phyloP scores from a whole-genome alignment of 2,888 invertebrate genomes.

The Chouioia cunea region DNA sequence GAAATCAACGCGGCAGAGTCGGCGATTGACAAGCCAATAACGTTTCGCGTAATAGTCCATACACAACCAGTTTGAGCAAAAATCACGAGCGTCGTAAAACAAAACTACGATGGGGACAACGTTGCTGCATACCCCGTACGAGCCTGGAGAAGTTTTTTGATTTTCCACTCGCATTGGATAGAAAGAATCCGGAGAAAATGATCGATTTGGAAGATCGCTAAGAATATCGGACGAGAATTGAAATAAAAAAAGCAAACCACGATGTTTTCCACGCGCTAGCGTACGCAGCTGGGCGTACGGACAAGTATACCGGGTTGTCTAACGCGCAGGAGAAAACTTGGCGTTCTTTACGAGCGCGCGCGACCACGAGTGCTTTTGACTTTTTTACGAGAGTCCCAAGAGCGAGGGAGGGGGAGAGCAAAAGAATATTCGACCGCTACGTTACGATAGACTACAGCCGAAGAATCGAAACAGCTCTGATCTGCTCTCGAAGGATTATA shows the following conservation, averaged over 20 bases:
- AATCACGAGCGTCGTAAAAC: constrained; percentile 21
- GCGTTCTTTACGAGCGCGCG: constrained; percentile 15
- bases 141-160: too few species aligned
- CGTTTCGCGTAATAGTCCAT: constrained; percentile 11
- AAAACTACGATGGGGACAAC: too few species aligned
- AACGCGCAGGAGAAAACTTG: neutral
- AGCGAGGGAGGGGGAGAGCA: constrained; percentile 2
- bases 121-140: too few species aligned
- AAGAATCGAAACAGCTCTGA: too few species aligned
- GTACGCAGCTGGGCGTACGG: neutral
- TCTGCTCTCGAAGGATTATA: too few species aligned
- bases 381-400: constrained; percentile 31
- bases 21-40: constrained; percentile 37
- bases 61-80: neutral
- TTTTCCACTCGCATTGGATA: too few species aligned
- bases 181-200: too few species aligned
- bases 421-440: constrained; percentile 33
- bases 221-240: too few species aligned
- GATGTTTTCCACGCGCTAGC: neutral
- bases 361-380: constrained; percentile 34
- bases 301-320: constrained; percentile 5
- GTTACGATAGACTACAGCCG: too few species aligned
- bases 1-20: constrained; percentile 31
- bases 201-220: too few species aligned
- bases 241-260: too few species aligned